Percentiles rank a stretch among this genome's conserved stretches.
Evolutionary conservation across 2,888 invertebrate species (phyloP).

Genomic region (Opisthograptis luteolata): DNA sequence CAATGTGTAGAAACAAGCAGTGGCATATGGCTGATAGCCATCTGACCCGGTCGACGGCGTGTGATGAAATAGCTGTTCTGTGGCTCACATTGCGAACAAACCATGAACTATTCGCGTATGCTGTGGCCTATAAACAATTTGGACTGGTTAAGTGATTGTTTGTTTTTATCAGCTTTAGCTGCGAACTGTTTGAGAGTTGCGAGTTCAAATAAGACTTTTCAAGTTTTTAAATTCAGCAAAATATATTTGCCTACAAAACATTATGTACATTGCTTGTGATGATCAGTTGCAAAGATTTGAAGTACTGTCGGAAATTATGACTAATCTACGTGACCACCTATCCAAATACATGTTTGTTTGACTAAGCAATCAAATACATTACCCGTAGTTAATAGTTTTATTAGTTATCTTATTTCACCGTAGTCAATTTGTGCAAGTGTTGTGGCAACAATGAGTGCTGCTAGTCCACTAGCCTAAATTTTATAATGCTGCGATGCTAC

Average conservation of each 20-base stretch:
- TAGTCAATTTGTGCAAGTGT: slow-evolving; percentile 64
- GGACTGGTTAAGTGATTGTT: slow-evolving; percentile 8
- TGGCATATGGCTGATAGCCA: slow-evolving; percentile 52
- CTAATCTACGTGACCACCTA: slow-evolving; percentile 12
- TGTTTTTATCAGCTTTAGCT: slow-evolving; percentile 2
- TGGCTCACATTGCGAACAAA: slow-evolving; percentile 68
- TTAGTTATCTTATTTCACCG: slow-evolving; percentile 48
- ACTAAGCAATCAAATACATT: slow-evolving; percentile 31
- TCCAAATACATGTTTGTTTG: slow-evolving; percentile 22
- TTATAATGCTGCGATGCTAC: slow-evolving; percentile 55
- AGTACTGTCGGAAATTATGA: slow-evolving; percentile 7
- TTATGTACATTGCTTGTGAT: too few relatives aligned
- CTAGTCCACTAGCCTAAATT: slow-evolving; percentile 66
- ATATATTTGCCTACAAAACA: too few relatives aligned
- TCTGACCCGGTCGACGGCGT: slow-evolving; percentile 61
- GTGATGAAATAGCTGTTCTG: slow-evolving; percentile 66
- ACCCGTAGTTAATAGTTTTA: slow-evolving; percentile 30
- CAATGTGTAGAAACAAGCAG: slow-evolving; percentile 25
- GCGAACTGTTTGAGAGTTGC: background rate
- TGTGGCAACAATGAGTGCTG: slow-evolving; percentile 47
- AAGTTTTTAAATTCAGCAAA: too few relatives aligned
- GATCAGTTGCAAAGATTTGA: background rate
- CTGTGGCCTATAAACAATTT: slow-evolving; percentile 46
- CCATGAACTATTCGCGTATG: slow-evolving; percentile 57
- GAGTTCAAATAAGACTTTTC: too few relatives aligned